Evolutionary conservation across 2,797 vertebrate species (phyloP), one percentile per base, ranked within the genome.

Genomic region (Platalea minor): DNA sequence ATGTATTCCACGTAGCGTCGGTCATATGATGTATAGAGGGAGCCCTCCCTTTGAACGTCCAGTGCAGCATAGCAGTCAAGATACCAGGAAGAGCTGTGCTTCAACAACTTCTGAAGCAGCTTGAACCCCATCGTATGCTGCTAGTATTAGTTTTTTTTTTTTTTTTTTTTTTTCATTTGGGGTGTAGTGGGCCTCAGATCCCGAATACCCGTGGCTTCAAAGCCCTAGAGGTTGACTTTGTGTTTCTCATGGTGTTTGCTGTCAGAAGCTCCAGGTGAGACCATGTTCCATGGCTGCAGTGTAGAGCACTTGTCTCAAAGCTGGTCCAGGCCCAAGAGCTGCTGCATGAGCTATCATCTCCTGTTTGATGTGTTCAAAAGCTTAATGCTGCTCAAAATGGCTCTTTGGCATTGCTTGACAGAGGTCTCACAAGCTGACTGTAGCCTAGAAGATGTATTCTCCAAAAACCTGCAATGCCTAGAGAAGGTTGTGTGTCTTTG

Each of bases 1-100:
- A n/a, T 1, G 3, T 70, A 56, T 25, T 70, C 50, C 57, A 48
- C 0, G 2, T n/a, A 61, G n/a, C n/a, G 13, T 54, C 4, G 3
- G 24, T 54, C n/a, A 37, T 6, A 7, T 29, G 19, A 61, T 9
- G 8, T 24, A 3, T 54, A 46, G 16, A 87, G 24, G 24, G 19
- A 48, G 21, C 20, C 2, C 9, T 70, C 16, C 35, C 17, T 56
- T 46, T 63, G 57, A 87, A 63, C 7, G 35, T 48, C 50, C 25
- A 35, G 35, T 50, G 35, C 26, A 72, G 43, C 50, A 21, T 5
- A 72, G 10, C 50, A 48, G 13, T 31, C 20, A 64, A n/a, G 43
- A 46, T n/a, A 25, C 20, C 25, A 48, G 57, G 41, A 54, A 31
- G 48, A 46, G 5, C 35, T 80, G 31, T 72, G 31, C 35, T 64